Evolutionary conservation across 2,797 vertebrate species (phyloP).

Genomic region (Sebastes vulpes): DNA sequence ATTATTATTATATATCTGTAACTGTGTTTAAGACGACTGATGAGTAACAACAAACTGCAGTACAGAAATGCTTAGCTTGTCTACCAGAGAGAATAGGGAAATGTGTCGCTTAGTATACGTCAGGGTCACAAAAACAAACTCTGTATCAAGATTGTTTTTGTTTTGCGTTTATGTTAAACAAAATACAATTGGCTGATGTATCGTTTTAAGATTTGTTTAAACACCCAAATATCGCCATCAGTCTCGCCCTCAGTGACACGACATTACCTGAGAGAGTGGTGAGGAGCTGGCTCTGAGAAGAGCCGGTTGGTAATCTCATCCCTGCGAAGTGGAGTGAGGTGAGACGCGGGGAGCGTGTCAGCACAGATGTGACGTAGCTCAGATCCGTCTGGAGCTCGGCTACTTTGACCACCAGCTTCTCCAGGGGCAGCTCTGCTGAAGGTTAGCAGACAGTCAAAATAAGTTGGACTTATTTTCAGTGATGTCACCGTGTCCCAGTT

Average conservation of each 20-base stretch:
- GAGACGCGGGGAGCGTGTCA: constrained; percentile 86
- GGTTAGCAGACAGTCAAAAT: not conserved
- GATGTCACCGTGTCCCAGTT: too few species aligned
- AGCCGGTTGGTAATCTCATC: constrained; percentile 72
- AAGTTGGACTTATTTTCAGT: too few species aligned
- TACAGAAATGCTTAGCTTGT: not conserved
- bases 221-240: not conserved
- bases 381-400: constrained; percentile 82
- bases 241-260: not conserved
- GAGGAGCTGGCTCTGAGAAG: constrained; percentile 78
- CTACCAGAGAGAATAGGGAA: not conserved
- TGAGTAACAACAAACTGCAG: not conserved
- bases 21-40: not conserved
- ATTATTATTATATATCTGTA: not conserved
- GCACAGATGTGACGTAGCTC: constrained; percentile 77
- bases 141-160: not conserved
- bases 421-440: constrained; percentile 83
- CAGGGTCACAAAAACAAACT: not conserved
- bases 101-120: not conserved
- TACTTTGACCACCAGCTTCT: constrained; percentile 89
- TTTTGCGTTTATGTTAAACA: not conserved
- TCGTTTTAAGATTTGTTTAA: not conserved
- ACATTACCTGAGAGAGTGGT: constrained; percentile 86
- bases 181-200: not conserved
- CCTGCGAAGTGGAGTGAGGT: constrained; percentile 87